These are phyloP conservation scores for Erebia epiphron DNA, from an alignment of 2,888 invertebrate genomes.

Conservation along the genomic window DNA sequence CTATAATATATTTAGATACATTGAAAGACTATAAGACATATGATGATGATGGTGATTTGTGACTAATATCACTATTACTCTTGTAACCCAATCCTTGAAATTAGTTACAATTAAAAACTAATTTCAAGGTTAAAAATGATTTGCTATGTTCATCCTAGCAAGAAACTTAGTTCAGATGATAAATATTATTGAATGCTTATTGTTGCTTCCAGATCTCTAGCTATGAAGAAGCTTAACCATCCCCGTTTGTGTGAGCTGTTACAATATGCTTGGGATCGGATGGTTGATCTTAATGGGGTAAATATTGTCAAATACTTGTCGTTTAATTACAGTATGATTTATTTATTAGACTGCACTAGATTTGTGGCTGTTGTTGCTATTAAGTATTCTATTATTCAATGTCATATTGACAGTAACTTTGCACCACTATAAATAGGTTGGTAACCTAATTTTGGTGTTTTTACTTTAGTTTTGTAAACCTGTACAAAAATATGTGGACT, in stretches of 20 bases:
- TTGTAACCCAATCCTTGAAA: too few relatives aligned
- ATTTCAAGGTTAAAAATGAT: too few relatives aligned
- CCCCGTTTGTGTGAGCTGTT: conserved; percentile 91
- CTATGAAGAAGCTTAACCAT: conserved; percentile 88
- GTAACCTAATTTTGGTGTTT: background rate
- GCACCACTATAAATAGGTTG: background rate
- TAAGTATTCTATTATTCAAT: background rate
- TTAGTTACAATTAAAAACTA: too few relatives aligned
- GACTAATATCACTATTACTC: too few relatives aligned
- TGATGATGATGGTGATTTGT: too few relatives aligned
- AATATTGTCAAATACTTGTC: conserved; percentile 21
- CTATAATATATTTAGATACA: too few relatives aligned
- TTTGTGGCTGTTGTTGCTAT: background rate
- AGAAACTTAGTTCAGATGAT: background rate
- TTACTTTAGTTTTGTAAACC: background rate
- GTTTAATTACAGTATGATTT: background rate
- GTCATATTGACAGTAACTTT: background rate
- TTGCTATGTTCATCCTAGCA: too few relatives aligned
- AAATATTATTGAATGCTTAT: background rate
- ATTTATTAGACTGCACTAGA: background rate
- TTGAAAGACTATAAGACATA: too few relatives aligned
- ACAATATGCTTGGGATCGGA: conserved; percentile 89
- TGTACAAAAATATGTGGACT: too few relatives aligned
- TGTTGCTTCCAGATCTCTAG: conserved; percentile 80
- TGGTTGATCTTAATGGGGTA: conserved; percentile 92